A percentile compares a stretch with the other conserved stretches of the same genome.
Conservation (phyloP, 2,888 invertebrate species). For the Odontomyia ornata region DNA sequence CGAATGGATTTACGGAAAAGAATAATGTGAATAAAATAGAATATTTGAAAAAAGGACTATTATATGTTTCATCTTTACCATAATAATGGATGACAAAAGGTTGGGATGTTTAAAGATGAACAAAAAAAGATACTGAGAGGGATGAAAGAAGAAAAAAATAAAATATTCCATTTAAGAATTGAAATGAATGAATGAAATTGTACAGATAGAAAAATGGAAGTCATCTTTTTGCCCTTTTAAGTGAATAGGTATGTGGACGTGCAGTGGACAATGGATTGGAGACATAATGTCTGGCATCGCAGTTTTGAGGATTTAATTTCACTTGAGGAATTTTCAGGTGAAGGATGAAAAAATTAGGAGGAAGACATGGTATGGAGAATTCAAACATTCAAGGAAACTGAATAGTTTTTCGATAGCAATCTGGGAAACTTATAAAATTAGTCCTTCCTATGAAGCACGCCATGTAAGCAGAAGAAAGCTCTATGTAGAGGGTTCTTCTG, state of each 20-base stretch:
- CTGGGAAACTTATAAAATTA: no score
- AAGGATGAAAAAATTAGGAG: no score
- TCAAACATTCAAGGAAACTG: no score
- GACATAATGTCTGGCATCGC: neutral
- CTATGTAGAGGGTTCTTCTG: no score
- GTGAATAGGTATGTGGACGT: neutral
- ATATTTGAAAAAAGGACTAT: conserved; percentile 8
- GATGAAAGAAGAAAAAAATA: neutral
- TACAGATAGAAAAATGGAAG: neutral
- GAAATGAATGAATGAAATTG: conserved; percentile 17
- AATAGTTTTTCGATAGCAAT: no score
- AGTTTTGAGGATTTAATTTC: no score
- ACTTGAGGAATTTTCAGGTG: no score
- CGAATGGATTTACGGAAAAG: conserved; percentile 24
- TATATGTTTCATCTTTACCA: conserved; percentile 22
- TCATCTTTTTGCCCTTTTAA: neutral
- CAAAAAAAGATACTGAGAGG: neutral
- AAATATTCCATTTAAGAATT: neutral
- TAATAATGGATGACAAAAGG: neutral
- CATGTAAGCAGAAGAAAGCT: no score
- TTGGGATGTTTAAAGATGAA: neutral
- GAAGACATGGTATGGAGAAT: no score
- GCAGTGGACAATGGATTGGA: neutral
- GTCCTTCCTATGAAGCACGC: no score
- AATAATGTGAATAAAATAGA: conserved; percentile 7